phyloP scores from a whole-genome alignment of 2,888 invertebrate species.

The Aromia moschata region DNA sequence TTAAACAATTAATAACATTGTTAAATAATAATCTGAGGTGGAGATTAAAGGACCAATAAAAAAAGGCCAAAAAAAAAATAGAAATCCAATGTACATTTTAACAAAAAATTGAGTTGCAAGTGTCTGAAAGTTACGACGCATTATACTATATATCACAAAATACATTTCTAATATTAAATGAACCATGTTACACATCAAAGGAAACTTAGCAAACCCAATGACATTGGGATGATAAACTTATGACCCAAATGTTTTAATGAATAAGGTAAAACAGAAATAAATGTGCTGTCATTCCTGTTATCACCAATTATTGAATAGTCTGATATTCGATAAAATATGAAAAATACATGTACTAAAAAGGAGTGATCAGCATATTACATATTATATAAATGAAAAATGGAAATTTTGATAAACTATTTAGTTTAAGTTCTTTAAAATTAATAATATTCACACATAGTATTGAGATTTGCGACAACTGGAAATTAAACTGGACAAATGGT shows the following conservation, averaged over 20 bases:
- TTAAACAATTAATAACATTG: no score
- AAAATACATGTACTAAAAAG: no score
- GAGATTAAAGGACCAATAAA: no score
- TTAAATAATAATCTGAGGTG: no score
- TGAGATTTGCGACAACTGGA: no score
- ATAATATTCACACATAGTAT: background rate
- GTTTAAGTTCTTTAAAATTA: background rate
- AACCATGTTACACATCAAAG: conserved; percentile 2
- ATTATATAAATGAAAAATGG: background rate
- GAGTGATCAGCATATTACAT: background rate
- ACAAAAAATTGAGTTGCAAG: no score
- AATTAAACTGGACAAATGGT: no score
- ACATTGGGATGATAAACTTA: conserved; percentile 13
- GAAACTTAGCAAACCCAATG: background rate
- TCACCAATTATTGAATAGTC: conserved; percentile 3
- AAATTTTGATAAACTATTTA: background rate
- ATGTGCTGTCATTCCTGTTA: conserved; percentile 8
- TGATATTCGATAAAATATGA: no score
- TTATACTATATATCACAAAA: conserved; percentile 3
- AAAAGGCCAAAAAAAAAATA: no score
- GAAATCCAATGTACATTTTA: no score
- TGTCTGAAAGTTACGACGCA: background rate
- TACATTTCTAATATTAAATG: conserved; percentile 5
- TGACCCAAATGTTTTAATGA: background rate
- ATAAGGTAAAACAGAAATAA: conserved; percentile 20